Percentiles rank a stretch among this genome's conserved stretches.
Conservation (phyloP, 2,113 vertebrate genomes). For the Chamaea fasciata region DNA sequence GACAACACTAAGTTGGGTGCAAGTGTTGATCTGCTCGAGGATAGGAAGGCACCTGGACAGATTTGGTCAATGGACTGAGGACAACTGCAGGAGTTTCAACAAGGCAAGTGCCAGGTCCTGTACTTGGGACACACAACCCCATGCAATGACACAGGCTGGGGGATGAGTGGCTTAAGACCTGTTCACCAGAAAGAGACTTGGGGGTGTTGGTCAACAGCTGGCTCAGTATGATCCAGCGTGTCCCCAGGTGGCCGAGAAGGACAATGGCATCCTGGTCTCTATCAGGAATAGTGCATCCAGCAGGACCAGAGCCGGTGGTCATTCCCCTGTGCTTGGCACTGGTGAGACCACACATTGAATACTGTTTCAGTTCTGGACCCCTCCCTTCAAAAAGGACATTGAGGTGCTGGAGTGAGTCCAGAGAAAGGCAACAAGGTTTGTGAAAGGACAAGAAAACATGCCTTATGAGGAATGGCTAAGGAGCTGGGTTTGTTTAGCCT, state of each 20-base stretch:
- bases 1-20: not conserved
- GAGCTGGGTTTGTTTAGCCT: not conserved
- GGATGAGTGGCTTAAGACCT: not conserved
- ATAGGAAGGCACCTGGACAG: not conserved
- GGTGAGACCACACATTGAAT: not conserved
- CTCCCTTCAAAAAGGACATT: not conserved
- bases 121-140: not conserved
- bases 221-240: no score
- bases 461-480: not conserved
- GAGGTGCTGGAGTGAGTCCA: not conserved
- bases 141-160: not conserved
- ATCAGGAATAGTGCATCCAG: not conserved
- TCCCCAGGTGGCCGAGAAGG: not conserved
- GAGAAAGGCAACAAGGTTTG: not conserved
- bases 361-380: not conserved
- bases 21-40: not conserved
- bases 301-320: not conserved
- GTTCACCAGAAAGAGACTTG: not conserved
- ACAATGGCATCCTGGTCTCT: not conserved
- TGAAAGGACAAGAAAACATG: not conserved
- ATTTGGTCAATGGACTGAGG: not conserved
- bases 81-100: not conserved
- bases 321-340: not conserved
- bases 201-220: not conserved
- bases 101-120: not conserved